These are phyloP conservation scores for Clarias fuscus DNA, from an alignment of 2,797 vertebrate species.

Conservation along the genomic window DNA sequence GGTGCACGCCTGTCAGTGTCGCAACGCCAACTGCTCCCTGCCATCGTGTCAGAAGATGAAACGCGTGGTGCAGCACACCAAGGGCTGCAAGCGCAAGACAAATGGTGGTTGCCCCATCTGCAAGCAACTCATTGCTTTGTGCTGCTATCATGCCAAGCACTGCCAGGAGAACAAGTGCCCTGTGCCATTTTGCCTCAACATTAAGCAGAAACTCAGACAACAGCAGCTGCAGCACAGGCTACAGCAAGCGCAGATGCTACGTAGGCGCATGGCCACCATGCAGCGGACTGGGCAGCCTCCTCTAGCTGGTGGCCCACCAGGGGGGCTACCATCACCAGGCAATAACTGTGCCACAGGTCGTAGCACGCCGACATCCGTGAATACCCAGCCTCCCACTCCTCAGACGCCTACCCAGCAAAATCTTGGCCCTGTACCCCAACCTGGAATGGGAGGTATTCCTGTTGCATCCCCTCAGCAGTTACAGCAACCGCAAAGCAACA, in stretches of 20 bases:
- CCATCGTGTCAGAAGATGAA: conserved; percentile 99
- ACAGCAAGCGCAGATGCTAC: conserved; percentile 96
- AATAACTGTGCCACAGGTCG: conserved; percentile 72
- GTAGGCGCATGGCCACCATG: conserved; percentile 97
- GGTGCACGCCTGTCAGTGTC: conserved; percentile 97
- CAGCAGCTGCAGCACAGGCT: conserved; percentile 96
- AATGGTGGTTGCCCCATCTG: conserved; percentile 97
- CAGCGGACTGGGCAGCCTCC: conserved; percentile 83
- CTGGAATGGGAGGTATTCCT: conserved; percentile 64
- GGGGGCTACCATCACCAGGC: conserved; percentile 78
- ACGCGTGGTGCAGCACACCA: conserved; percentile 95
- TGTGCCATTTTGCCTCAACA: conserved; percentile 98
- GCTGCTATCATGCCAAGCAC: conserved; percentile 98
- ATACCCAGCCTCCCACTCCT: conserved; percentile 88
- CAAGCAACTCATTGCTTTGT: conserved; percentile 97
- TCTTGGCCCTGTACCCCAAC: conserved; percentile 63
- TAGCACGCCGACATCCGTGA: conserved; percentile 83
- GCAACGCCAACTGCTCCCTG: conserved; percentile 97
- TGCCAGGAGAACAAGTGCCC: conserved; percentile 99
- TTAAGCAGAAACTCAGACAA: conserved; percentile 97
- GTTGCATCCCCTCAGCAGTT: conserved; percentile 67
- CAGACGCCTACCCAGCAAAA: conserved; percentile 83
- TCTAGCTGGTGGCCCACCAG: conserved; percentile 75
- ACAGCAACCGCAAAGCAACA: conserved; percentile 66
- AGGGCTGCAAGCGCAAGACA: conserved; percentile 97